phyloP scores from a whole-genome alignment of 2,797 vertebrate genomes.

The Philypnodon macrostomus region DNA sequence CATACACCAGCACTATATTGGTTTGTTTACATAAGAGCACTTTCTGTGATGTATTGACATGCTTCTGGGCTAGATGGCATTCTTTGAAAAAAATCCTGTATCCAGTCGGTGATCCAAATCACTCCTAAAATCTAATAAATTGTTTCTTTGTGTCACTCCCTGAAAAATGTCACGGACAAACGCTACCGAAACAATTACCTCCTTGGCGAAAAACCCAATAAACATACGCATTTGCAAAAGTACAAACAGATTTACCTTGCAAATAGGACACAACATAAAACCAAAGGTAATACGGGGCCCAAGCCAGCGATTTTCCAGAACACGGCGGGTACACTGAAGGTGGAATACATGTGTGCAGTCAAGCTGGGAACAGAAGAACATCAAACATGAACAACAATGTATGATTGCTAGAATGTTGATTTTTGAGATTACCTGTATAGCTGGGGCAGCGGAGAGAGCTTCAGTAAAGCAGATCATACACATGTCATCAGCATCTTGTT shows the following conservation, averaged over 20 bases:
- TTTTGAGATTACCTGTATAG: slow-evolving; percentile 84
- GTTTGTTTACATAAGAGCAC: too few species aligned
- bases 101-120: too few species aligned
- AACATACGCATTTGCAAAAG: too few species aligned
- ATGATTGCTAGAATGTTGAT: background rate
- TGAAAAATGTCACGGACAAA: too few species aligned
- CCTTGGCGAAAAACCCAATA: too few species aligned
- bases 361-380: slow-evolving; percentile 75
- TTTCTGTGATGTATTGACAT: too few species aligned
- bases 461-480: slow-evolving; percentile 99
- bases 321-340: slow-evolving; percentile 93
- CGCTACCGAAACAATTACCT: too few species aligned
- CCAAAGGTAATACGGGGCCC: slow-evolving; percentile 98
- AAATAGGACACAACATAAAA: slow-evolving; percentile 98
- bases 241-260: slow-evolving; percentile 82
- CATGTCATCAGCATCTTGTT: slow-evolving; percentile 99
- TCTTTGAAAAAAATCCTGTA: too few species aligned
- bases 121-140: too few species aligned
- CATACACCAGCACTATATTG: too few species aligned
- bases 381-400: background rate
- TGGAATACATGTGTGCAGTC: slow-evolving; percentile 99
- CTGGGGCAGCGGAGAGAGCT: slow-evolving; percentile 95
- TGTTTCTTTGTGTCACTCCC: too few species aligned
- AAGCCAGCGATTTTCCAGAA: slow-evolving; percentile 97
- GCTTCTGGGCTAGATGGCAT: too few species aligned